Evolutionary conservation across 2,113 vertebrate species (phyloP).

Genomic region (Calyptommatus sinebrachiatus): DNA sequence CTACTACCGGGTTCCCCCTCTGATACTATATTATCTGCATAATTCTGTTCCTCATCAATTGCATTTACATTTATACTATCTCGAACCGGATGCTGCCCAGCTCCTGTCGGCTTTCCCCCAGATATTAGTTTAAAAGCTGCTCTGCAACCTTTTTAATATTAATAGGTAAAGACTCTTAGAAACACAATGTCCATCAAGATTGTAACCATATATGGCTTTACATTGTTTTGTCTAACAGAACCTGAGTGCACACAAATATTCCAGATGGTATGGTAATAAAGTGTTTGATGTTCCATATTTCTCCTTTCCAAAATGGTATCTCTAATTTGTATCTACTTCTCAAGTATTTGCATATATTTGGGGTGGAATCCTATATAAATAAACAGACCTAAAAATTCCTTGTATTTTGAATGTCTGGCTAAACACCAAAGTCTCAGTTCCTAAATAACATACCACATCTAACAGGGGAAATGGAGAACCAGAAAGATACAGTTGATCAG

Average conservation of each 20-base stretch:
- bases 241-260: not conserved
- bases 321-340: not conserved
- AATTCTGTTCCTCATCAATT: too few species aligned
- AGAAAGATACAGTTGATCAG: not conserved
- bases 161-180: too few species aligned
- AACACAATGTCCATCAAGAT: not conserved
- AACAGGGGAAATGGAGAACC: not conserved
- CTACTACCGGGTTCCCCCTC: too few species aligned
- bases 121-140: too few species aligned
- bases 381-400: not conserved
- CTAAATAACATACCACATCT: not conserved
- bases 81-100: too few species aligned
- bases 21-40: too few species aligned
- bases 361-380: not conserved
- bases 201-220: not conserved
- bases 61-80: too few species aligned
- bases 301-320: not conserved
- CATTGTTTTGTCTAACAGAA: not conserved
- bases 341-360: slow-evolving; percentile 4
- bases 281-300: not conserved
- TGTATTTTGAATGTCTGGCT: not conserved
- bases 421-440: not conserved
- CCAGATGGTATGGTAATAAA: not conserved
- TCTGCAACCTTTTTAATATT: too few species aligned
- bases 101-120: too few species aligned